Evolutionary conservation across 2,113 vertebrate genomes (phyloP).

Genomic region (Tychaedon coryphoeus): DNA sequence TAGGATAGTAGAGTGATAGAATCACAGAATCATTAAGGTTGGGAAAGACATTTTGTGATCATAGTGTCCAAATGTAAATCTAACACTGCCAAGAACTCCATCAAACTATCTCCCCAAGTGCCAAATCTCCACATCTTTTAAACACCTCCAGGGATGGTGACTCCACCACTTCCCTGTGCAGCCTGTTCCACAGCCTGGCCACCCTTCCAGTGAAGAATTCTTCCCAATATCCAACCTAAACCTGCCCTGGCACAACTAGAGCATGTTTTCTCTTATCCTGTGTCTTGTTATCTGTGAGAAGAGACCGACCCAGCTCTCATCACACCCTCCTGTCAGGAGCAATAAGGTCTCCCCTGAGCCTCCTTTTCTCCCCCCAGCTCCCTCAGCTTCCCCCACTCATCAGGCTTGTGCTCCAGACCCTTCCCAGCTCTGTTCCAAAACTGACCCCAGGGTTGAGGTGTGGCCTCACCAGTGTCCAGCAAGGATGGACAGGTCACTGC

Average conservation of each 20-base stretch:
- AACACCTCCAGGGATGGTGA: not conserved
- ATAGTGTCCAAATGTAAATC: not conserved
- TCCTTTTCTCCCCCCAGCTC: not conserved
- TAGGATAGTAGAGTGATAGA: not conserved
- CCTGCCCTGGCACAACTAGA: not conserved
- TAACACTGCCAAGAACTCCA: not conserved
- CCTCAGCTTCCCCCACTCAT: not conserved
- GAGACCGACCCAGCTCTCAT: accelerated
- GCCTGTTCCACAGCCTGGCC: not conserved
- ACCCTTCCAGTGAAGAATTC: not conserved
- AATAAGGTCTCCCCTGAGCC: not conserved
- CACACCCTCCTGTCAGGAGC: not conserved
- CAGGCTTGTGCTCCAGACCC: not conserved
- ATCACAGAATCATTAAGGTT: not conserved
- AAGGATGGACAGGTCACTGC: not conserved
- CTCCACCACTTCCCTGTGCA: not conserved
- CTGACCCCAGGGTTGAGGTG: not conserved
- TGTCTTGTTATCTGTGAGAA: not conserved
- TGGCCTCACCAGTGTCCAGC: not conserved
- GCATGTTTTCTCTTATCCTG: accelerated
- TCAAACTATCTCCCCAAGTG: not conserved
- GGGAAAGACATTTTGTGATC: not conserved
- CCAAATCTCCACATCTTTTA: accelerated
- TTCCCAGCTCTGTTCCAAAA: not conserved
- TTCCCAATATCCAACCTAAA: not conserved